phyloP scores from a whole-genome alignment of 1,140 invertebrate species.

The Diuraphis noxia region DNA sequence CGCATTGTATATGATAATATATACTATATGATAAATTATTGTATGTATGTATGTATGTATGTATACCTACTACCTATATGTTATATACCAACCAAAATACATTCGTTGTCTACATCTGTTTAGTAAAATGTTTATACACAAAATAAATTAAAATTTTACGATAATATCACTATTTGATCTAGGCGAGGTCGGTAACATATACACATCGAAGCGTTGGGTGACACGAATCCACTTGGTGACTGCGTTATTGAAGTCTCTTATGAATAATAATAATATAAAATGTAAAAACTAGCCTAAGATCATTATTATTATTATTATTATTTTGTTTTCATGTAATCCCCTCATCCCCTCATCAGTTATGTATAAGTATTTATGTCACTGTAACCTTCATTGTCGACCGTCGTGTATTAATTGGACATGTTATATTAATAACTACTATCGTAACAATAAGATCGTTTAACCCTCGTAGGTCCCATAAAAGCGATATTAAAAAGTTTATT shows the following conservation, averaged over 20 bases:
- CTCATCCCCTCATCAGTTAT: neutral
- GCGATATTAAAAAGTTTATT: neutral
- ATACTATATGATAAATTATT: neutral
- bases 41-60: neutral
- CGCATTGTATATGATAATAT: neutral
- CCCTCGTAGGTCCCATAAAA: neutral
- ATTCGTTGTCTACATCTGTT: slow-evolving; percentile 9
- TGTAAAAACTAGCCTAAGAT: neutral
- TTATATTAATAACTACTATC: too few species aligned
- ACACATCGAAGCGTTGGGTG: neutral
- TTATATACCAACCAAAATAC: neutral
- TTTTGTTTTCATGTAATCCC: neutral
- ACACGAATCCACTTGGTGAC: neutral
- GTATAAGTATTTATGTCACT: neutral
- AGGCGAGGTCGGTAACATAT: neutral
- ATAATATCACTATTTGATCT: neutral
- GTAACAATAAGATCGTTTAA: too few species aligned
- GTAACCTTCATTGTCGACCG: neutral
- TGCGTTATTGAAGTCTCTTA: neutral
- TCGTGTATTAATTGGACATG: neutral
- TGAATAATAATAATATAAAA: neutral
- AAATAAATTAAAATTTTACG: neutral
- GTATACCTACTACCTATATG: neutral
- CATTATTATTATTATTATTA: neutral
- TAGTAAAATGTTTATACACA: neutral